Evolutionary conservation across 2,888 invertebrate genomes (phyloP).

Genomic region (Drosophila macrospina): DNA sequence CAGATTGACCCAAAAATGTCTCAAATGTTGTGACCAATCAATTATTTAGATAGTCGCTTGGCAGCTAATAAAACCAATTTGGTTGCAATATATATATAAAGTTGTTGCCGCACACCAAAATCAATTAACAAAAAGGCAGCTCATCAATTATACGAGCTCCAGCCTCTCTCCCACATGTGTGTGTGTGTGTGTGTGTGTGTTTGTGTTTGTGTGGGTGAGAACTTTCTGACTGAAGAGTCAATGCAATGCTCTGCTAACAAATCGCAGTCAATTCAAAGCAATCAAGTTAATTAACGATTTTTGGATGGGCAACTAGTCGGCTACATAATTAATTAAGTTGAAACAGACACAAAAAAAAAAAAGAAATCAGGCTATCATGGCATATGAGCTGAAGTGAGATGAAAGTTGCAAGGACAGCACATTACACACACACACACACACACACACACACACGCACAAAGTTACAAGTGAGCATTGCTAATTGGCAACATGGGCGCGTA

Average conservation of each 20-base stretch:
- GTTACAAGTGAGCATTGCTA: conserved; percentile 16
- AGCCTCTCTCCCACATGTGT: conserved; percentile 14
- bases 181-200: conserved; percentile 26
- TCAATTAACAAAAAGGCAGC: conserved; percentile 70
- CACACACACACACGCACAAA: conserved; percentile 7
- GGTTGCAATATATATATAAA: conserved; percentile 35
- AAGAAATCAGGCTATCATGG: conserved; percentile 23
- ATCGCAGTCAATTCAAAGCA: conserved; percentile 74
- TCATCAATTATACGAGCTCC: conserved; percentile 65
- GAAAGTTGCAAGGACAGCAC: conserved; percentile 37
- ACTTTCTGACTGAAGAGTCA: conserved; percentile 63
- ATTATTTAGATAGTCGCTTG: conserved; percentile 59
- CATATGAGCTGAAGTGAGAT: background rate
- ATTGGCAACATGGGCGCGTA: conserved; percentile 25
- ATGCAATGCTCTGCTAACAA: conserved; percentile 69
- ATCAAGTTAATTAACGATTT: conserved; percentile 81
- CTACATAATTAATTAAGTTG: conserved; percentile 80
- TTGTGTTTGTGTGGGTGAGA: conserved; percentile 36
- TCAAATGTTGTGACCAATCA: conserved; percentile 40
- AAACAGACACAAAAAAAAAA: conserved; percentile 43
- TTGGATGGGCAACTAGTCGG: conserved; percentile 62
- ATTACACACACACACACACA: conserved; percentile 27
- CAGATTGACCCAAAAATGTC: conserved; percentile 32
- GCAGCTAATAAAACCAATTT: conserved; percentile 68
- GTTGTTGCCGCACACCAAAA: conserved; percentile 55